Evolutionary conservation across 2,888 invertebrate genomes (phyloP).

Genomic region (Priocnemis perturbator): DNA sequence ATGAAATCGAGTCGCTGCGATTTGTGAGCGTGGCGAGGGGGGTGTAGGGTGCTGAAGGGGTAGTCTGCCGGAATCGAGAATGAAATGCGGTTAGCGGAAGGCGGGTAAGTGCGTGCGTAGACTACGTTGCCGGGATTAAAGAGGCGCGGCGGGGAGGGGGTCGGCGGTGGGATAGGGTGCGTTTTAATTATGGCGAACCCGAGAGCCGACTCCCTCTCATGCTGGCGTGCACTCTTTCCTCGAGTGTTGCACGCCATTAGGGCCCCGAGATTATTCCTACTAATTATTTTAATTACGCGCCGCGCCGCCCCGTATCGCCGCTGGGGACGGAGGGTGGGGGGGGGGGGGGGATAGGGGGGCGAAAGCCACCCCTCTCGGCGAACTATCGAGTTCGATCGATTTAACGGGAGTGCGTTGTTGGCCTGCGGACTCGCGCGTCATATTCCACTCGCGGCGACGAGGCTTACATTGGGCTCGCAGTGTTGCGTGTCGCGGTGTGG

Average conservation of each 20-base stretch:
- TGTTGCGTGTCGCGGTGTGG: no score
- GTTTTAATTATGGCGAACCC: slow-evolving; percentile 65
- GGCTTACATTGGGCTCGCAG: no score
- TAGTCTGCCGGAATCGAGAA: no score
- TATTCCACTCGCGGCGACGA: no score
- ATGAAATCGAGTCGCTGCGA: no score
- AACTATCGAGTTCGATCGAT: slow-evolving; percentile 1
- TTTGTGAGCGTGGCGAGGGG: no score
- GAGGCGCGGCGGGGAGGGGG: slow-evolving; percentile 6
- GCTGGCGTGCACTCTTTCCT: slow-evolving; percentile 38
- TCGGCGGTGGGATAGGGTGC: slow-evolving; percentile 34
- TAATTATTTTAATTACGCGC: slow-evolving; percentile 69
- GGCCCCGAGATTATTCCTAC: slow-evolving; percentile 63
- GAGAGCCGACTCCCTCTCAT: slow-evolving; percentile 27
- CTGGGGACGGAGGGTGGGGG: not conserved
- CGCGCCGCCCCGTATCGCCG: slow-evolving; percentile 24
- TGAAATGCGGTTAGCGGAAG: no score
- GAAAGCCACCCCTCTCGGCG: not conserved
- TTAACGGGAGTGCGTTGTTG: no score
- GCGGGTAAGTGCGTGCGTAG: slow-evolving; percentile 9
- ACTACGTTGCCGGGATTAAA: slow-evolving; percentile 29
- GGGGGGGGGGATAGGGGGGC: not conserved
- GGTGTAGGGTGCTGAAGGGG: no score
- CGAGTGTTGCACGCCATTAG: slow-evolving; percentile 60
- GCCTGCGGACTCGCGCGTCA: no score